Base-by-base conservation (phyloP, 1,140 invertebrate genomes). In the Brachionus rotundiformis region DNA sequence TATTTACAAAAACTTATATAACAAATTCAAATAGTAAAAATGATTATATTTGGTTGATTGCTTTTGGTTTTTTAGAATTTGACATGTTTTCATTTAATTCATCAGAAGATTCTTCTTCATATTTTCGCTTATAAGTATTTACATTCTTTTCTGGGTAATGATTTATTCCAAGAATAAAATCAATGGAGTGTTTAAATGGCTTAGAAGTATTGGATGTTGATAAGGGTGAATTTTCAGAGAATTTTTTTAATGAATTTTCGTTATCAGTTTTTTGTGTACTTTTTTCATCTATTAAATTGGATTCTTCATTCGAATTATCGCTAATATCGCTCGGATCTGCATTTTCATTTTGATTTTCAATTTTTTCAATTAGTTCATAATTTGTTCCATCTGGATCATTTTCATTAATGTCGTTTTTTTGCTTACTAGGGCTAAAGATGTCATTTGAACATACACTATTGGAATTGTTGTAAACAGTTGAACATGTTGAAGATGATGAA, bases 171-270 rank as follows among this genome's bases (percentile, higher is more conserved):
- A 73, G 36, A 44, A 73, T 73, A 31, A 41, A 41, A 73, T 73
- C 68, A 25, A 73, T 73, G 11, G 68, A 73, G 25, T 73, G 68
- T 13, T 73, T 73, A 25, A 44, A 73, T 73, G 68, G 68, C 8
- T 73, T 73, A 16, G 36, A 19, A 41, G 39, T 8, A 23, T 19
- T 6, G 10, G 25, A 16, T 23, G 68, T 8, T 23, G 68, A n/a
- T 29, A 39, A 27, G 25, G 29, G n/a, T 25, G 65, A 71, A 19
- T 2, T 29, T 11, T 29, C 3, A 3, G 25, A 25, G 3, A 19
- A 19, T 54, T 6, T 19, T 54, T 23, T 54, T 8, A 19, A 19
- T 7, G n/a, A 54, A 25, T 54, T 13, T 41, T 41, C 47, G 23
- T 54, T 54, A 54, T 19, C 23, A 1, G 16, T 54, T 19, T 54